Evolutionary conservation across 2,797 vertebrate species (phyloP).

Genomic region (Coilia nasus): DNA sequence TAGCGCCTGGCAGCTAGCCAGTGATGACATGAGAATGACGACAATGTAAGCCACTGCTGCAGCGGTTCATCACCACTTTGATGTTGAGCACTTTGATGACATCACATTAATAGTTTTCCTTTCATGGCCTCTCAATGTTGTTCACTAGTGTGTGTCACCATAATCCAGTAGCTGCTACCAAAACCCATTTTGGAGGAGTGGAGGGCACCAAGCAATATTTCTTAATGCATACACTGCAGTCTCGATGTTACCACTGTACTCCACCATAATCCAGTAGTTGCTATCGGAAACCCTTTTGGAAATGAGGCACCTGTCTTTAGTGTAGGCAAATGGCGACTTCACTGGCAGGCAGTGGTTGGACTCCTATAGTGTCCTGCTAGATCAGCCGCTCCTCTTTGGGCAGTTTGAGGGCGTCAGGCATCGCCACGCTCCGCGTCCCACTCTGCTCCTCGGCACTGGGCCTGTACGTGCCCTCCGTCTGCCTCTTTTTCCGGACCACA

Average conservation of each 20-base stretch:
- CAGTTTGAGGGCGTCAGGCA: conserved; percentile 80
- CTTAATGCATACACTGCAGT: background rate
- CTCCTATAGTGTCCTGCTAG: conserved; percentile 59
- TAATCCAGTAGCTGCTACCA: too few relatives aligned
- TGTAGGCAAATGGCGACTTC: background rate
- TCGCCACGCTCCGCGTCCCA: conserved; percentile 70
- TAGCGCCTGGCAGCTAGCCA: background rate
- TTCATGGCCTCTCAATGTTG: too few relatives aligned
- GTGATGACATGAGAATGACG: background rate
- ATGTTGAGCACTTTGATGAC: background rate
- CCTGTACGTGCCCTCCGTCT: conserved; percentile 88
- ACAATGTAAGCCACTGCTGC: background rate
- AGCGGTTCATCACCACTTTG: background rate
- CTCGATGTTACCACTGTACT: background rate
- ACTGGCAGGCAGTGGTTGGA: background rate
- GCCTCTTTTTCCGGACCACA: conserved; percentile 87
- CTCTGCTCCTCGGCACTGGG: conserved; percentile 89
- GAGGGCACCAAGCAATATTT: too few relatives aligned
- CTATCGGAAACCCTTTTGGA: background rate
- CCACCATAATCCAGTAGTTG: background rate
- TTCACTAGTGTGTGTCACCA: too few relatives aligned
- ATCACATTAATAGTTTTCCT: background rate
- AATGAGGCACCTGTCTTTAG: background rate
- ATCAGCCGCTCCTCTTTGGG: conserved; percentile 93
- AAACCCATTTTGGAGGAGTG: too few relatives aligned